Conservation (phyloP, 2,113 vertebrate species). For the Serilophus lunatus region DNA sequence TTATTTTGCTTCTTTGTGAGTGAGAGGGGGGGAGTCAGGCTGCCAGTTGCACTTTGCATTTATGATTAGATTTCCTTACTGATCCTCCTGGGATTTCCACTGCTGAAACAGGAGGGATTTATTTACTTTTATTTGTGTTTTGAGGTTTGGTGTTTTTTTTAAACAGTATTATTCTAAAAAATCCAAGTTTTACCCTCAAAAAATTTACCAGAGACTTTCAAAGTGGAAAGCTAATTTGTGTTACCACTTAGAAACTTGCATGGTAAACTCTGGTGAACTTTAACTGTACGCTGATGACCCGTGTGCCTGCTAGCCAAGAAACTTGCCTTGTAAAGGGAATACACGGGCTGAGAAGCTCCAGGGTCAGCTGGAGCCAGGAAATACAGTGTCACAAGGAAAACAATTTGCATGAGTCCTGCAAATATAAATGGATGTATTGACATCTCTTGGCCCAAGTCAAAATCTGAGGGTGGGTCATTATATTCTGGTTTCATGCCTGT, state of each 20-base stretch:
- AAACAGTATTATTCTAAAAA: neutral
- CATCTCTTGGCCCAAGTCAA: neutral
- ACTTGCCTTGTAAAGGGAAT: neutral
- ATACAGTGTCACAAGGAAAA: constrained; percentile 19
- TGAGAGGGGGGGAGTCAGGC: neutral
- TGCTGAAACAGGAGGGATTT: neutral
- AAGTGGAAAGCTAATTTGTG: neutral
- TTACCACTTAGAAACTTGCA: neutral
- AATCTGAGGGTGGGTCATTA: neutral
- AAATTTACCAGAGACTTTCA: neutral
- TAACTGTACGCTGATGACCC: neutral
- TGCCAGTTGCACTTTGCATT: neutral
- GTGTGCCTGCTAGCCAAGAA: neutral
- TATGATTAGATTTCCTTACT: neutral
- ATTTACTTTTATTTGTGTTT: neutral
- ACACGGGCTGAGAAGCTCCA: neutral
- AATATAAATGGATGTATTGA: neutral
- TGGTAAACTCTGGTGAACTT: neutral
- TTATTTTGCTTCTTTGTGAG: neutral
- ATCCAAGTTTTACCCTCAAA: neutral
- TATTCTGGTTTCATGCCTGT: neutral
- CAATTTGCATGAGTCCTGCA: neutral
- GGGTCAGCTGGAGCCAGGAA: neutral
- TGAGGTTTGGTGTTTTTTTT: rapidly evolving
- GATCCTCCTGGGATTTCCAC: neutral